Conservation (phyloP, 2,797 vertebrate species). For the Myiotriccus ornatus region DNA sequence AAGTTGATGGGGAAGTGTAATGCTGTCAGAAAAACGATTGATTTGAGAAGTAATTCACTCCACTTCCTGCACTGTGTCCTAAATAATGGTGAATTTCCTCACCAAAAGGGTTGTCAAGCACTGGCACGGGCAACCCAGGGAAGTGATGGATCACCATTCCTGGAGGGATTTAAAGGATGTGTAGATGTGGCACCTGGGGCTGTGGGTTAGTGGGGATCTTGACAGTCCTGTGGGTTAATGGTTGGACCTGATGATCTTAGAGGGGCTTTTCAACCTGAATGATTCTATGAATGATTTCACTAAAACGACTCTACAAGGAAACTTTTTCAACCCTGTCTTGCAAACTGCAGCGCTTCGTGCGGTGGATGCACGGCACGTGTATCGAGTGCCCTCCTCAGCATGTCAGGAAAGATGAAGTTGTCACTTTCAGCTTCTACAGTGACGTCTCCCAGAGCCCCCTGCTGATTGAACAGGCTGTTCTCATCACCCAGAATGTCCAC, state of each 20-base stretch:
- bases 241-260: not conserved
- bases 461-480: conserved; percentile 78
- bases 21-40: not conserved
- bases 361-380: conserved; percentile 93
- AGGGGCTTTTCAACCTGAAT: not conserved
- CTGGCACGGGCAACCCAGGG: not conserved
- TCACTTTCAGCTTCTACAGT: conserved; percentile 83
- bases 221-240: not conserved
- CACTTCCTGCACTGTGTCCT: not conserved
- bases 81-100: not conserved
- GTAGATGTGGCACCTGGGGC: not conserved
- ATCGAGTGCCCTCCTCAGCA: conserved; percentile 87
- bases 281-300: not conserved
- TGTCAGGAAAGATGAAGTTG: conserved; percentile 75
- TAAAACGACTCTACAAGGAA: not conserved
- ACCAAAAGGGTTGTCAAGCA: not conserved
- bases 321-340: not conserved
- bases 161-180: not conserved
- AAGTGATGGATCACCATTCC: not conserved
- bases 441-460: conserved; percentile 84
- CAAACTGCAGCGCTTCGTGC: conserved; percentile 81
- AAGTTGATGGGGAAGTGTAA: not conserved
- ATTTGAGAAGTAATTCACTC: not conserved
- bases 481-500: conserved; percentile 84
- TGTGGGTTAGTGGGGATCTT: not conserved